Evolutionary conservation across 2,113 vertebrate genomes (phyloP), one percentile per base, ranked within the genome.

Genomic region (Bos javanicus): DNA sequence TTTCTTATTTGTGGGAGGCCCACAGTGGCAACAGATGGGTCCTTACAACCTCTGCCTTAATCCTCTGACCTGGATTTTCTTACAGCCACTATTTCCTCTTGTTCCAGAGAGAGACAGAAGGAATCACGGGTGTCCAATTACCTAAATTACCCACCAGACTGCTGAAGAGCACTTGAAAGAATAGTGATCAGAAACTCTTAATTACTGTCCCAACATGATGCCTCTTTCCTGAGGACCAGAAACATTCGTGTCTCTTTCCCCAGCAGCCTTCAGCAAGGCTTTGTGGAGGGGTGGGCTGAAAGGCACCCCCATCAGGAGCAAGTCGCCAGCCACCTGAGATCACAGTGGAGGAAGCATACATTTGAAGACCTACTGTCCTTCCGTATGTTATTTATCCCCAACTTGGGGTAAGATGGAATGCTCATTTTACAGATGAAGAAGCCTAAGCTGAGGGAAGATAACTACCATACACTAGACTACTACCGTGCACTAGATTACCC

Each of bases 21-120:
- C 90, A 43, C 11, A 43, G 33, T 83, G 59, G 89, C 36, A 93
- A 91, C 87, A 97, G 94, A 98, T 96, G 97, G 95, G 96, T 95
- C 94, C 92, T 97, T 97, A 50, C 17, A 74, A 85, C 96, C 96
- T 76, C 90, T 80, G 46, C 19, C 89, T 50, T 95, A 95, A 59
- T 93, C 84, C 90, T 93, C 12, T 96, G 97, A 97, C 97, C 97
- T 98, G 97, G 80, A 96, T 98, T 98, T 98, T 97, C 98, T 98
- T 98, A 96, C 97, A 97, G 93, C 71, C 62, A 95, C 82, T 9
- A 12, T 57, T 93, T 80, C n/a, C 48, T 97, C 76, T 78, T 52
- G 21, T 93, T 87, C 97, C 92, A 33, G 43, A 94, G 59, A 84
- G 12, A 92, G 26, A 95, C 19, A 91, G 97, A 25, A 67, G 96